phyloP scores from a whole-genome alignment of 2,113 vertebrate species.

The Ammodramus savannarum region DNA sequence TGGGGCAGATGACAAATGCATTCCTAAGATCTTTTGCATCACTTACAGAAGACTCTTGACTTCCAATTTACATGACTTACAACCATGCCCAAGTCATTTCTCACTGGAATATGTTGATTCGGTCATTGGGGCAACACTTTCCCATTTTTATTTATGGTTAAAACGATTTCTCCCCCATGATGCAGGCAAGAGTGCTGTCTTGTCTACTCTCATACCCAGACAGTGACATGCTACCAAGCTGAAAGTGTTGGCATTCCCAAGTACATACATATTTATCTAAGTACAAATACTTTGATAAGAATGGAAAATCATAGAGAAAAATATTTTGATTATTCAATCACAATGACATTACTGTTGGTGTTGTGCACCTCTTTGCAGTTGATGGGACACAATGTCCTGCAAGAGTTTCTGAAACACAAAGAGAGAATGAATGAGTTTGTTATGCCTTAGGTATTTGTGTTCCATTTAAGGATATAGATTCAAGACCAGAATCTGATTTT shows the following conservation, averaged over 20 bases:
- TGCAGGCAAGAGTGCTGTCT: not conserved
- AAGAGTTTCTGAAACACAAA: not conserved
- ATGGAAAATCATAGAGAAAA: not conserved
- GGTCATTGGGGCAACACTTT: not conserved
- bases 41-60: not conserved
- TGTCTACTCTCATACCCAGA: not conserved
- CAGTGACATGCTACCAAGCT: not conserved
- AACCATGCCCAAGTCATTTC: not conserved
- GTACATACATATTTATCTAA: not conserved
- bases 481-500: not conserved
- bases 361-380: not conserved
- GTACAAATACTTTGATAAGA: not conserved
- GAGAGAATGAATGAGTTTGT: not conserved
- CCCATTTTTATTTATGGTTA: accelerated
- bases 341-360: not conserved
- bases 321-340: not conserved
- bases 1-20: not conserved
- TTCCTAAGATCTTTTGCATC: not conserved
- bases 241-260: not conserved
- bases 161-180: not conserved
- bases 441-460: not conserved
- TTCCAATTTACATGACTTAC: not conserved
- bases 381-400: not conserved
- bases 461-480: not conserved
- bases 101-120: not conserved